Base-by-base conservation (phyloP, 2,888 invertebrate species). In the Pomacea canaliculata region DNA sequence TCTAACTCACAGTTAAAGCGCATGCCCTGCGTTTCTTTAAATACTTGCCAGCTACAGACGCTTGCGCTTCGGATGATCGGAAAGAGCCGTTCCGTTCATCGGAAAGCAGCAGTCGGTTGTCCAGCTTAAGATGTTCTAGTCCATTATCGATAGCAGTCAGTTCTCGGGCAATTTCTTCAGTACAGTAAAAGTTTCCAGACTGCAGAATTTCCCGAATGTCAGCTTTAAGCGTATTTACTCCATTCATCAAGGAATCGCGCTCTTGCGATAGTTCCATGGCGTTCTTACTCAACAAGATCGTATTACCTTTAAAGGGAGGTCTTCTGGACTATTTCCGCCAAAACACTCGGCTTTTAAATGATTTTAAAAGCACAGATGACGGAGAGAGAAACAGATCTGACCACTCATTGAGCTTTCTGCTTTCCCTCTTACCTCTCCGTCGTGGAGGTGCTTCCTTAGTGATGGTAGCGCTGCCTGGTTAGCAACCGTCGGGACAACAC, bases 111-210 rank as follows among this genome's bases (percentile, higher is more conserved):
- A 90, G 82, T 63, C 85, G 83, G 37, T 83, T 81, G 81, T 90
- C 90, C 71, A 90, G 82, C 63, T 84, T 85, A 63, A 90, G 81
- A 78, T 90, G 88, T 70, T 88, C 86, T 51, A 89, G 77, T 13
- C 88, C 89, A 81, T 87, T 87, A 60, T 84, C 81, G 69, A 90
- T 85, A 16, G 82, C 80, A 27, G 84, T 81, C 72, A 90, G 77
- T 70, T 89, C 87, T 62, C 85, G 81, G 60, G 83, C 84, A 63
- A 90, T 81, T 79, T 90, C 89, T 62, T 87, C 86, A 10, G 89
- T 89, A 73, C 87, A 85, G 81, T 90, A 90, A 80, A 84, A 89
- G 49, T 87, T 80, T 66, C 89, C 88, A 71, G 85, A 85, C 60
- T 82, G 79, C 59, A 86, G 79, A 65, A 87, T 82, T 19, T 87